These are phyloP conservation scores for Hydropotes inermis DNA, from an alignment of 2,113 vertebrate species.

Conservation along the genomic window DNA sequence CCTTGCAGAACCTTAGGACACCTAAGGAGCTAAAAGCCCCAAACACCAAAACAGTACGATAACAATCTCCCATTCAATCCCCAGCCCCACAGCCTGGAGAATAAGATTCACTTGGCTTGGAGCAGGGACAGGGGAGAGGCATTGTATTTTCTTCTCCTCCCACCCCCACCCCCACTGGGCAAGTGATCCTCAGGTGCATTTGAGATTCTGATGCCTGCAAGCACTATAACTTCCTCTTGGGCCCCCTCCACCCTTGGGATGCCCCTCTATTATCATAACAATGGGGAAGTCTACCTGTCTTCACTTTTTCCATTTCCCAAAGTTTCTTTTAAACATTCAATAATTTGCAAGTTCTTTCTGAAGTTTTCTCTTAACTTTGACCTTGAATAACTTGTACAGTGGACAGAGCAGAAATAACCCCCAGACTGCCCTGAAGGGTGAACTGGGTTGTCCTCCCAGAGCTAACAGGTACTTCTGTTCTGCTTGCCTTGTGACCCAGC, in stretches of 20 bases:
- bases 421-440: neutral
- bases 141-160: neutral
- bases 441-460: neutral
- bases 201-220: neutral
- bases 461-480: neutral
- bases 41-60: neutral
- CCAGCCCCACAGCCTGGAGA: neutral
- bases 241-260: neutral
- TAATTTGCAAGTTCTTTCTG: neutral
- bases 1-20: neutral
- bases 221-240: neutral
- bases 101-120: neutral
- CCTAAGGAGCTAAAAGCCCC: neutral
- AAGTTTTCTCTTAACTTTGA: neutral
- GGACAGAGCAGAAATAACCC: neutral
- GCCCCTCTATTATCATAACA: neutral
- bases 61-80: neutral
- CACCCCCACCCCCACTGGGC: accelerated
- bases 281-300: neutral
- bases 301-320: neutral
- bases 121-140: neutral
- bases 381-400: neutral
- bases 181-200: neutral
- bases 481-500: neutral
- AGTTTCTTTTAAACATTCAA: neutral